These are phyloP conservation scores for Linepithema humile DNA, from an alignment of 1,140 invertebrate species.

Conservation along the genomic window DNA sequence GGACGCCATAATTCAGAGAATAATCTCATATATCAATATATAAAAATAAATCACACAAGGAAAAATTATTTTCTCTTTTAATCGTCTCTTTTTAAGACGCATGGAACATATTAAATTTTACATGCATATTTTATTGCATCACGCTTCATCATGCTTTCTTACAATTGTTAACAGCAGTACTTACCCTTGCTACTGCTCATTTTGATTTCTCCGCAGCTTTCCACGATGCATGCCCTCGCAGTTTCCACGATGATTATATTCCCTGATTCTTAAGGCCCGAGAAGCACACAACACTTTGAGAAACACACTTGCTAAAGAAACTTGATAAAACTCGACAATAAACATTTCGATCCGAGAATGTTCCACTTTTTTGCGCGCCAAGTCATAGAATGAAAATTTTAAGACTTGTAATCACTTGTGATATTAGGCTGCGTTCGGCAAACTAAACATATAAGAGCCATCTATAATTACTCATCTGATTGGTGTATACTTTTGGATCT, in stretches of 20 bases:
- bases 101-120: too few species aligned
- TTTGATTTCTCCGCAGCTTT: too few species aligned
- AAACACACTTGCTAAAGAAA: background rate
- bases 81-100: background rate
- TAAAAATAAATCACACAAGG: background rate
- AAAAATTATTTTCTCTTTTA: background rate
- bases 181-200: background rate
- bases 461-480: too few species aligned
- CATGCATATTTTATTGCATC: too few species aligned
- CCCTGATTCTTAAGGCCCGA: background rate
- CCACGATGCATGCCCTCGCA: too few species aligned
- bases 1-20: background rate
- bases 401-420: too few species aligned
- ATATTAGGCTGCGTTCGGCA: too few species aligned
- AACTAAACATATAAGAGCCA: too few species aligned
- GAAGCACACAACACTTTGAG: background rate
- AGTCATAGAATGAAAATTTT: too few species aligned
- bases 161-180: background rate
- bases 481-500: too few species aligned
- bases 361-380: background rate
- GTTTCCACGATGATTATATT: background rate
- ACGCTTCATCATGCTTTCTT: background rate
- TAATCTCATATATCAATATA: background rate
- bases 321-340: background rate
- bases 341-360: background rate